phyloP scores from a whole-genome alignment of 2,797 vertebrate genomes.

The Champsocephalus esox region DNA sequence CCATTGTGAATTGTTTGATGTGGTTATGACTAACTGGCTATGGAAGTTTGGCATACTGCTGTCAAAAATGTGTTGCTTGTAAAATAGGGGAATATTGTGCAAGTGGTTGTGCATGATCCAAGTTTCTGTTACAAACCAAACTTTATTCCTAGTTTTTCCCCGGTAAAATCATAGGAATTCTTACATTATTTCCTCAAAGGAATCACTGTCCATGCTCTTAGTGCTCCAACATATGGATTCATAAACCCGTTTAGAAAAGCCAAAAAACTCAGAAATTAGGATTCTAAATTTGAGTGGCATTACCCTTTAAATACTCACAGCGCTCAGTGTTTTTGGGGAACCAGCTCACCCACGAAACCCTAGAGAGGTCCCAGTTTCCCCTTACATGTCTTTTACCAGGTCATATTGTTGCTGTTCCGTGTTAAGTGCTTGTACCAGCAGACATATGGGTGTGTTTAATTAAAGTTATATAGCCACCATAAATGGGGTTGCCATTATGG shows the following conservation, averaged over 20 bases:
- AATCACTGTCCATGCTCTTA: not conserved
- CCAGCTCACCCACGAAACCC: conserved; percentile 56
- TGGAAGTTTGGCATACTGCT: not conserved
- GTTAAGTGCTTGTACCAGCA: conserved; percentile 75
- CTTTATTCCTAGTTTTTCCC: not conserved
- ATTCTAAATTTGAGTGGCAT: conserved; percentile 53
- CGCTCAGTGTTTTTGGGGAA: conserved; percentile 36
- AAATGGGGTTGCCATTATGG: conserved; percentile 82
- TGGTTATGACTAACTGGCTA: not conserved
- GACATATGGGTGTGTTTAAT: conserved; percentile 85
- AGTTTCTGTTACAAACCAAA: not conserved
- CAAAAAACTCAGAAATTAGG: conserved; percentile 19
- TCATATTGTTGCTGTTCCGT: conserved; percentile 66
- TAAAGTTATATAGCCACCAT: conserved; percentile 84
- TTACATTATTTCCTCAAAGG: not conserved
- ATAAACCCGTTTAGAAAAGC: conserved; percentile 17
- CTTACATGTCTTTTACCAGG: conserved; percentile 64
- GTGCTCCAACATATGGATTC: conserved; percentile 18
- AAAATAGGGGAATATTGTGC: not conserved
- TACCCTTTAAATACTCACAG: conserved; percentile 46
- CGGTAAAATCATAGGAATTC: not conserved
- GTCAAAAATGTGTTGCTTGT: not conserved
- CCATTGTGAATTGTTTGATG: not conserved
- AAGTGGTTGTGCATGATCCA: not conserved
- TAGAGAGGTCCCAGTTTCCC: conserved; percentile 34